Base-by-base conservation (phyloP, 2,113 vertebrate genomes). In the Ciconia stormi region DNA sequence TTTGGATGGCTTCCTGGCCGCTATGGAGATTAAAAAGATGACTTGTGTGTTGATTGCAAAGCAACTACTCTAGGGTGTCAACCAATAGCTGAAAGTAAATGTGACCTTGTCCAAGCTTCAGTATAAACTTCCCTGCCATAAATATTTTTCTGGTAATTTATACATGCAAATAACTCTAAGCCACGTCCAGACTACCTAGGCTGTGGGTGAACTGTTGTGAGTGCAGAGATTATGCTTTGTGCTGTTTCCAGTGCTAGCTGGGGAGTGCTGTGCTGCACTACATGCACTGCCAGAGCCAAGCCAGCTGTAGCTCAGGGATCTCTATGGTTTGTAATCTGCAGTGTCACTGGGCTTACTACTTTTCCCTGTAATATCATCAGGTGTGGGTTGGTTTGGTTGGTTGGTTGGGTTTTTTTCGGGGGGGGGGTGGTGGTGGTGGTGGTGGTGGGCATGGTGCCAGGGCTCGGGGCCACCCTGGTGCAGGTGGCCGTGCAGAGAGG, bases 401-500 rank as follows among this genome's bases (percentile, higher is more conserved):
- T 38, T 38, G 38, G 38, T 38, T 38, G 38, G 42, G 14, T 22
- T 42, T 30, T 49, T 18, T n/a, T n/a, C n/a, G 22, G 49, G 23
- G 25, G 23, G 20, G 47, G 21, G 20, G 9, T 22, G 47, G 47
- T 20, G 46, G 46, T 7, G 44, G 17, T 46, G 5, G 38, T 18
- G 6, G 38, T 99, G 99, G 94, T 99, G 99, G 11, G 99, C 98
- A 5, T 99, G 99, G 97, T 99, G 99, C 99, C 99, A 99, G 95
- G 99, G 93, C 88, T 99, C 99, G 0, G 99, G 98, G 21, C 98
- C 97, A 4, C 99, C 98, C 97, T 99, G 99, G 98, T 99, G 99
- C 95, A 99, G 98, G 98, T 99, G 99, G 94, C 99, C 96, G 90
- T 99, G 99, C 87, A 99, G 98, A 20, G 99, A 98, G 72, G 98